phyloP scores from a whole-genome alignment of 2,113 vertebrate genomes.

The Phalacrocorax carbo region DNA sequence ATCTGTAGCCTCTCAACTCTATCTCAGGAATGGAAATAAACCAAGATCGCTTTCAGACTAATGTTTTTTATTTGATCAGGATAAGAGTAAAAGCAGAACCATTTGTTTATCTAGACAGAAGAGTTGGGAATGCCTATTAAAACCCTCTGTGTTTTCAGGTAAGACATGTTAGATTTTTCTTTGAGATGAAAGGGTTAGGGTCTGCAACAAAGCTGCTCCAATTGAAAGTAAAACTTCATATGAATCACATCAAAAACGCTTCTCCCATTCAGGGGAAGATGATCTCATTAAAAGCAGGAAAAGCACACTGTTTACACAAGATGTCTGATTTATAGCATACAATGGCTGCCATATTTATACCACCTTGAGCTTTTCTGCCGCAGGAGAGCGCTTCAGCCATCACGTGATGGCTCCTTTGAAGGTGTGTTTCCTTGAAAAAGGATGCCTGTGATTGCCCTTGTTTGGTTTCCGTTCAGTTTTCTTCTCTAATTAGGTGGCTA shows the following conservation, averaged over 20 bases:
- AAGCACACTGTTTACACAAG: conserved; percentile 85
- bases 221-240: conserved; percentile 81
- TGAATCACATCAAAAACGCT: conserved; percentile 84
- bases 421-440: conserved; percentile 72
- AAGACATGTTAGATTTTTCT: conserved; percentile 63
- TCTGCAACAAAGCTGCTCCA: conserved; percentile 79
- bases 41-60: neutral
- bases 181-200: conserved; percentile 82
- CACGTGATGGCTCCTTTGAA: conserved; percentile 79
- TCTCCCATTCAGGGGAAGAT: conserved; percentile 79
- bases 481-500: conserved; percentile 83
- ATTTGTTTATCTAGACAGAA: conserved; percentile 73
- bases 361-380: conserved; percentile 49
- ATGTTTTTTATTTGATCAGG: conserved; percentile 74
- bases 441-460: conserved; percentile 59
- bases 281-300: conserved; percentile 85
- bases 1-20: neutral
- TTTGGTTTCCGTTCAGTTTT: conserved; percentile 59
- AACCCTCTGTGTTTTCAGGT: conserved; percentile 65
- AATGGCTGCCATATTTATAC: conserved; percentile 71
- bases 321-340: conserved; percentile 79
- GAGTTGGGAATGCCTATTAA: conserved; percentile 70
- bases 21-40: neutral
- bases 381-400: conserved; percentile 76
- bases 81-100: conserved; percentile 73